phyloP scores from a whole-genome alignment of 1,140 invertebrate species.

The Aphelenchoides fujianensis region DNA sequence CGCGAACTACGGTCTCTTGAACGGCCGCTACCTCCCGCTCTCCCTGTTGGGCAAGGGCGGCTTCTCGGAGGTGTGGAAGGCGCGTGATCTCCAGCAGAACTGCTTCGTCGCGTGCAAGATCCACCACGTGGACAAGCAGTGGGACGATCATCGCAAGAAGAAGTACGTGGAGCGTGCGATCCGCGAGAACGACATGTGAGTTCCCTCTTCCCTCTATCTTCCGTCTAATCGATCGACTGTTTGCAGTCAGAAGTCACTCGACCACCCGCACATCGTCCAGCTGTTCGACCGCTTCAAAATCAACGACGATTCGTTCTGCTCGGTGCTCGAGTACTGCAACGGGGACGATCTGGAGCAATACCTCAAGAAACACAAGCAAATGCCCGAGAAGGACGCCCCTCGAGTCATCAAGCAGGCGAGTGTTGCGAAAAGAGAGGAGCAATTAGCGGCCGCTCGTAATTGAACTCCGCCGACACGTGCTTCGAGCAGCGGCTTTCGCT shows the following conservation, averaged over 20 bases:
- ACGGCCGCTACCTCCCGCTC: conserved; percentile 87
- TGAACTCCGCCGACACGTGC: too few species aligned
- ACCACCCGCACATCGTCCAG: conserved; percentile 97
- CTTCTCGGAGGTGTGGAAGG: conserved; percentile 68
- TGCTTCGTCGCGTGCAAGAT: conserved; percentile 99
- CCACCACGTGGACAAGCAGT: conserved; percentile 94
- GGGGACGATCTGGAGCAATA: conserved; percentile 99
- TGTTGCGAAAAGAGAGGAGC: too few species aligned
- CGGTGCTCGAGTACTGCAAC: conserved; percentile 98
- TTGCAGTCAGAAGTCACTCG: conserved; percentile 92
- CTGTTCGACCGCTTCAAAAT: too few species aligned
- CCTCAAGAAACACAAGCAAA: conserved; percentile 97
- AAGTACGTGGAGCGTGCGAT: conserved; percentile 99
- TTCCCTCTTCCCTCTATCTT: too few species aligned
- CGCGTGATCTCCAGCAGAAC: conserved; percentile 94
- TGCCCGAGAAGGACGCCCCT: too few species aligned
- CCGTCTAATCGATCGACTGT: too few species aligned
- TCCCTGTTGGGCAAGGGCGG: conserved; percentile 96
- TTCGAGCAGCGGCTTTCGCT: too few species aligned
- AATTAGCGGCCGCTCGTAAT: too few species aligned
- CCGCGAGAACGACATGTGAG: conserved; percentile 99
- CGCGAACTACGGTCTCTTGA: conserved; percentile 83
- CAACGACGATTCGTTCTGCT: conserved; percentile 99
- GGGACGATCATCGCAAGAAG: conserved; percentile 96
- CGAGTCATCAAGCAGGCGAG: conserved; percentile 97